These are phyloP conservation scores for Colius striatus DNA, from an alignment of 2,113 vertebrate genomes.

Conservation along the genomic window DNA sequence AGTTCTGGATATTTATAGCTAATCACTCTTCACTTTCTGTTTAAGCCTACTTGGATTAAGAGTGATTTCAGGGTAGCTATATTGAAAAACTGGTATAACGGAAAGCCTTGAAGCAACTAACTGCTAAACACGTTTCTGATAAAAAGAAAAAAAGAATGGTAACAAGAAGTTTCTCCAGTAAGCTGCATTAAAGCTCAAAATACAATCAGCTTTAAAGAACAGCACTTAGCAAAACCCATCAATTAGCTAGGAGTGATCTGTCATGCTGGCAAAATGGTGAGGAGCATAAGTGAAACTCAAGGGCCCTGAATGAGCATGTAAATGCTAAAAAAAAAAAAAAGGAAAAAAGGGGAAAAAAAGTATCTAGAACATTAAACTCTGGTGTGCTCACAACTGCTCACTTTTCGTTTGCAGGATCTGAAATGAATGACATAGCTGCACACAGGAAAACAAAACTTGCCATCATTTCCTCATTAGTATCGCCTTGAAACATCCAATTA, in stretches of 20 bases:
- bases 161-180: neutral
- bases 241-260: neutral
- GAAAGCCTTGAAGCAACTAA: neutral
- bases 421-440: neutral
- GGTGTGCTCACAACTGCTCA: neutral
- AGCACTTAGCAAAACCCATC: neutral
- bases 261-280: neutral
- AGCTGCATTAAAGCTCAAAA: neutral
- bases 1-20: neutral
- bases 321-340: neutral
- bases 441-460: too few species aligned
- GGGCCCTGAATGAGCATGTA: neutral
- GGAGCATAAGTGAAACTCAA: neutral
- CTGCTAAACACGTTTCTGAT: neutral
- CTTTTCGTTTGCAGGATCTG: neutral
- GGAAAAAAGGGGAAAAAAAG: neutral
- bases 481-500: neutral
- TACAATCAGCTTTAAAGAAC: neutral
- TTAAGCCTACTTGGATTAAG: neutral
- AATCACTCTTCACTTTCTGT: neutral
- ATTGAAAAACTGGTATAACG: neutral
- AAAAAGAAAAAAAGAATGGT: neutral
- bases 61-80: neutral
- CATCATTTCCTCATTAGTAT: neutral
- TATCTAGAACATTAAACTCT: neutral